These are phyloP conservation scores for Notodonta ziczac DNA, from an alignment of 2,888 invertebrate genomes.

Conservation along the genomic window DNA sequence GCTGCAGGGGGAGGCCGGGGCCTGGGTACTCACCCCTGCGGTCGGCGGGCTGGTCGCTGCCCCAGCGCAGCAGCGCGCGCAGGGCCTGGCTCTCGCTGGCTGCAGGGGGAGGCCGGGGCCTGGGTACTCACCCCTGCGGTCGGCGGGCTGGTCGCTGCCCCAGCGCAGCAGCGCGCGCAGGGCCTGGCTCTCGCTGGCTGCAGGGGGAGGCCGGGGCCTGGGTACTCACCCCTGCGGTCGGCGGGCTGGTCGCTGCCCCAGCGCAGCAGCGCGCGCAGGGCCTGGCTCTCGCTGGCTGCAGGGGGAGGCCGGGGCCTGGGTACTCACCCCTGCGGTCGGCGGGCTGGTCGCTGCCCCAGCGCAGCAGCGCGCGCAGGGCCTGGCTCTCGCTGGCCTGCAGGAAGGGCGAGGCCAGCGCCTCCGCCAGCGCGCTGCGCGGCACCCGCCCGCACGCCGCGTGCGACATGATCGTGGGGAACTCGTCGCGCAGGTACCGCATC, in stretches of 20 bases:
- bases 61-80: neutral
- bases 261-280: slow-evolving; percentile 86
- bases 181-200: slow-evolving; percentile 27
- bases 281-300: slow-evolving; percentile 92
- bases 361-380: slow-evolving; percentile 87
- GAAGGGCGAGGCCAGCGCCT: slow-evolving; percentile 87
- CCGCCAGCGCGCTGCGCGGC: slow-evolving; percentile 88
- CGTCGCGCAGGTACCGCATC: slow-evolving; percentile 95
- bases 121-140: slow-evolving; percentile 56
- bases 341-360: slow-evolving; percentile 57
- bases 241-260: slow-evolving; percentile 53
- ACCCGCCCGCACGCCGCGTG: slow-evolving; percentile 89
- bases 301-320: neutral
- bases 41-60: slow-evolving; percentile 9
- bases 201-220: neutral
- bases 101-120: neutral
- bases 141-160: slow-evolving; percentile 10
- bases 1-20: neutral
- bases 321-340: neutral
- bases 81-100: neutral
- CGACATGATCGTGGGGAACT: slow-evolving; percentile 92
- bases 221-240: neutral
- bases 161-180: slow-evolving; percentile 53
- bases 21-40: slow-evolving; percentile 13
- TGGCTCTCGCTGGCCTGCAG: slow-evolving; percentile 94